phyloP scores from a whole-genome alignment of 2,797 vertebrate genomes.

The Neosalanx taihuensis region DNA sequence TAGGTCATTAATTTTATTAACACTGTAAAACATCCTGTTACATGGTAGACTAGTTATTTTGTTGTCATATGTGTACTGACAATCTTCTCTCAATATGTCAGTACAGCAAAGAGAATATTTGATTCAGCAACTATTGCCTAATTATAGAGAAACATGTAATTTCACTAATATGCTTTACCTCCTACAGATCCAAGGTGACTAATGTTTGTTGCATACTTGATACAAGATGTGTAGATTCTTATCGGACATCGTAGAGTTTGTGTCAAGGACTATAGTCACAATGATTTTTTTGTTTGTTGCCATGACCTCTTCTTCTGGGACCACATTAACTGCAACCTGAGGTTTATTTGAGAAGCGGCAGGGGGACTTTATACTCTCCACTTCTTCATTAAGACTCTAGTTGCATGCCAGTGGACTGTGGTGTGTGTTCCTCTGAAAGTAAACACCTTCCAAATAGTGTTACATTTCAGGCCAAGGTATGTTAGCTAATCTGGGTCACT shows the following conservation, averaged over 20 bases:
- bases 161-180: not conserved
- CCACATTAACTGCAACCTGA: constrained; percentile 36
- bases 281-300: constrained; percentile 45
- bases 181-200: constrained; percentile 4
- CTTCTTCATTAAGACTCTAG: constrained; percentile 58
- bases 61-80: no score
- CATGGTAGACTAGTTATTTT: no score
- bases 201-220: constrained; percentile 34
- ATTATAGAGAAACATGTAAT: not conserved
- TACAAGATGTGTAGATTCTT: constrained; percentile 18
- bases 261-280: constrained; percentile 24
- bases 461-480: constrained; percentile 65
- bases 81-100: not conserved
- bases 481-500: constrained; percentile 66
- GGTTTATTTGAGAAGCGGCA: constrained; percentile 43
- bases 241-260: constrained; percentile 32
- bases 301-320: constrained; percentile 24
- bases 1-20: no score
- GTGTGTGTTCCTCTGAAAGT: constrained; percentile 72
- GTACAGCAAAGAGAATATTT: not conserved
- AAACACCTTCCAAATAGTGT: constrained; percentile 73
- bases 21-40: no score
- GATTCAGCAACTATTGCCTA: not conserved
- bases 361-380: constrained; percentile 45
- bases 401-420: constrained; percentile 63